A percentile compares a stretch with the other conserved stretches of the same genome.
Evolutionary conservation across 2,888 invertebrate genomes (phyloP).

Genomic region (Diaphora mendica): DNA sequence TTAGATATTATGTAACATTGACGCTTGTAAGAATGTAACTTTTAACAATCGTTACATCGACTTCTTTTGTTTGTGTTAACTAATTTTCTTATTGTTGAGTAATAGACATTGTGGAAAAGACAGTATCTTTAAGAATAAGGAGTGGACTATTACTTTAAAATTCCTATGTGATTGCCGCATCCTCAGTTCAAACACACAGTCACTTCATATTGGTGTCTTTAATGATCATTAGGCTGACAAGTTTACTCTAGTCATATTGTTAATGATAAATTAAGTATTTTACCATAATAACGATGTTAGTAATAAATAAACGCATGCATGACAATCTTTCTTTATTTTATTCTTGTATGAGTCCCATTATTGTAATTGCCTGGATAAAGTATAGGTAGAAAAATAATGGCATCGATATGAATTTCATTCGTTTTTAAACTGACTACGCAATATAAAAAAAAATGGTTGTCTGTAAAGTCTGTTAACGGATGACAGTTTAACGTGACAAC

Average conservation of each 20-base stretch:
- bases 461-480: no score
- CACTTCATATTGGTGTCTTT: background rate
- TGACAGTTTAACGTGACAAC: no score
- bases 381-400: slow-evolving; percentile 15
- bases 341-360: slow-evolving; percentile 10
- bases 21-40: background rate
- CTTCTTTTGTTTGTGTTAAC: background rate
- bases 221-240: background rate
- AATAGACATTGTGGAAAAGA: background rate
- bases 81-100: background rate
- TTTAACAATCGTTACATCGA: background rate
- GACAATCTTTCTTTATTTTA: slow-evolving; percentile 17
- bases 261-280: slow-evolving; percentile 20
- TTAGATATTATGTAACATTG: no score
- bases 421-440: background rate
- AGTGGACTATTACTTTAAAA: background rate
- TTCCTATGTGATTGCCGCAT: background rate
- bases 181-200: background rate
- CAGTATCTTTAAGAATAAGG: background rate
- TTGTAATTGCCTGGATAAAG: slow-evolving; percentile 11
- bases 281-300: slow-evolving; percentile 11
- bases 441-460: no score
- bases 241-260: slow-evolving; percentile 1
- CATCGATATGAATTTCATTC: background rate
- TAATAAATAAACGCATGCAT: slow-evolving; percentile 18